Base-by-base conservation (phyloP, 2,797 vertebrate genomes). In the Pangasius macronema region DNA sequence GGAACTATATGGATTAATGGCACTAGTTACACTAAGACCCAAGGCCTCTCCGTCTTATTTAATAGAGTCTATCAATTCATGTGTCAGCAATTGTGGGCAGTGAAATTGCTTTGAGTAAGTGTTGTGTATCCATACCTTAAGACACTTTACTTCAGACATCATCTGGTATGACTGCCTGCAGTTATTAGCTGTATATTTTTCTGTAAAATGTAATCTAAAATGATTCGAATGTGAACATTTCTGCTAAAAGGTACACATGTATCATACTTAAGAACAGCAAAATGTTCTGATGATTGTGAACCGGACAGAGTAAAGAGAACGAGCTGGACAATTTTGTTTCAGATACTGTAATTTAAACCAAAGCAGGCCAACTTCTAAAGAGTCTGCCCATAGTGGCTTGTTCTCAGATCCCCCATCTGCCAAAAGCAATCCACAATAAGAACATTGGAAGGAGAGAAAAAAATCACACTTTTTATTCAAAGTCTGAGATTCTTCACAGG, bases 21-120 rank as follows among this genome's bases (percentile, higher is more conserved):
- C 94, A 93, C 94, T 94, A 92, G 94, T 95, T 96, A 95, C 94
- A 93, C 92, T 90, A 92, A 92, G 92, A 94, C 95, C 94, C 63
- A 83, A 90, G 93, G 94, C 92, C 93, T 93, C 93, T 94, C 91
- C 93, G 94, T 95, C 94, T 94, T 89, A 92, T 89, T 94, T 96
- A 96, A 96, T 96, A 95, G 95, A 95, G 93, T 92, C 95, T 92
- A 96, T 96, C 94, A 94, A 95, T 96, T 96, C 93, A 94, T 95
- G 88, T 92, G 95, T 96, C 96, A 96, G 94, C 93, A 94, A 93
- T 93, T 94, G 95, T 94, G 93, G 93, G 92, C 91, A 93, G 94
- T 92, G 92, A 94, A 95, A 95, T 96, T 95, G 95, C 94, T 95
- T 93, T 90, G 92, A 89, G 92, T 91, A 90, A 88, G 91, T 92